Evolutionary conservation across 2,888 invertebrate genomes (phyloP).

Genomic region (Andrena minutula): DNA sequence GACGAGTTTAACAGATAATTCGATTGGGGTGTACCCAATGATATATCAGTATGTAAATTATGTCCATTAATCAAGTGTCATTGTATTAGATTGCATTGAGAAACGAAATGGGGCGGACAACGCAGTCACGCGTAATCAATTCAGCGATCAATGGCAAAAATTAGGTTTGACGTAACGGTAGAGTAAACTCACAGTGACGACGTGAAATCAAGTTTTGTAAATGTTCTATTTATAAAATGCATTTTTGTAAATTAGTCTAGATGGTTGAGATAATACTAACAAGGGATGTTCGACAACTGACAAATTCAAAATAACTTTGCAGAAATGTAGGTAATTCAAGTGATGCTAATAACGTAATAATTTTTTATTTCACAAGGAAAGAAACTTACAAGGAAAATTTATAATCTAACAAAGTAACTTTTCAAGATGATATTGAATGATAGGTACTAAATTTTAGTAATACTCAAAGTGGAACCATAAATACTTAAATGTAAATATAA

Average conservation of each 20-base stretch:
- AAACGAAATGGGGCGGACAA: constrained; percentile 33
- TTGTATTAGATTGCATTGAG: constrained; percentile 31
- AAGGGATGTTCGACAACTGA: no score
- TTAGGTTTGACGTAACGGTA: background rate
- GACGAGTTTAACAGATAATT: constrained; percentile 47
- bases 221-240: background rate
- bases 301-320: no score
- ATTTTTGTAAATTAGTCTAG: background rate
- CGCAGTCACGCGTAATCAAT: constrained; percentile 3
- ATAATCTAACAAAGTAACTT: no score
- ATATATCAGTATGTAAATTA: constrained; percentile 63
- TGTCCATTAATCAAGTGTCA: constrained; percentile 60
- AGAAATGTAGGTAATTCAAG: no score
- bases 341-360: no score
- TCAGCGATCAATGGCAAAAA: constrained; percentile 7
- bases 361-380: no score
- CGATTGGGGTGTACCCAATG: constrained; percentile 38
- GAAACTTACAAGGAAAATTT: no score
- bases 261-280: background rate
- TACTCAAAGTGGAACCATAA: no score
- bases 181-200: background rate
- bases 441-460: no score
- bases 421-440: no score
- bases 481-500: no score
- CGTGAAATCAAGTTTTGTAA: background rate